Percentiles rank a stretch among this genome's conserved stretches.
phyloP scores from a whole-genome alignment of 2,113 vertebrate species.

The Podocnemis expansa region DNA sequence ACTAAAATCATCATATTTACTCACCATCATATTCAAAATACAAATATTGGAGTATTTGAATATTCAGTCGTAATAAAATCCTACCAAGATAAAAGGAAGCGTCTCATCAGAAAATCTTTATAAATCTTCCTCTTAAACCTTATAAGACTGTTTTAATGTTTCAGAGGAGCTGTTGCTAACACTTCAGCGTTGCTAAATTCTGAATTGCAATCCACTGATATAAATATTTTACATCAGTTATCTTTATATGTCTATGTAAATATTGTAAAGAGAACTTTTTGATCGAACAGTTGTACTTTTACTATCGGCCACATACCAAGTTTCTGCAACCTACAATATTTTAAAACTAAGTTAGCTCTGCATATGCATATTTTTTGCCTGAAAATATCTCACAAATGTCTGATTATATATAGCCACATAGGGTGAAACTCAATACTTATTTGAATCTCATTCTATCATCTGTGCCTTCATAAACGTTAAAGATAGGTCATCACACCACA shows the following conservation, averaged over 20 bases:
- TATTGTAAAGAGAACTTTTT: neutral
- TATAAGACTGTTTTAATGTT: neutral
- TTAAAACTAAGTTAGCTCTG: neutral
- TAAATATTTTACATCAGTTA: constrained; percentile 32
- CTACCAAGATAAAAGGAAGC: constrained; percentile 40
- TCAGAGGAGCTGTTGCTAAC: constrained; percentile 13
- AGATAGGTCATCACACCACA: neutral
- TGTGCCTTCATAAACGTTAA: neutral
- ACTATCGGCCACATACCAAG: constrained; percentile 2
- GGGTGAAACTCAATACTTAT: neutral
- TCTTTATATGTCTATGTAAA: constrained; percentile 32
- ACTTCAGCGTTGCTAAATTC: neutral
- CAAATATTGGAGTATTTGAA: constrained; percentile 26
- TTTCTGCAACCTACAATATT: neutral
- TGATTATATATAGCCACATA: neutral
- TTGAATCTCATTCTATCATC: neutral
- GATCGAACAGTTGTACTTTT: neutral
- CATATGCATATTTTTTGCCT: constrained; percentile 3
- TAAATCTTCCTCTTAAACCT: neutral
- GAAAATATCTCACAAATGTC: constrained; percentile 9
- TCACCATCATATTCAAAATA: constrained; percentile 58
- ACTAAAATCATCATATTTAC: constrained; percentile 30
- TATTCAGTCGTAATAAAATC: constrained; percentile 32
- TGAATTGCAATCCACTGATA: neutral
- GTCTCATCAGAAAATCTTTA: constrained; percentile 3